Percentiles rank a stretch among this genome's conserved stretches.
These are phyloP conservation scores for Passer montanus DNA, from an alignment of 2,113 vertebrate species.

Conservation along the genomic window DNA sequence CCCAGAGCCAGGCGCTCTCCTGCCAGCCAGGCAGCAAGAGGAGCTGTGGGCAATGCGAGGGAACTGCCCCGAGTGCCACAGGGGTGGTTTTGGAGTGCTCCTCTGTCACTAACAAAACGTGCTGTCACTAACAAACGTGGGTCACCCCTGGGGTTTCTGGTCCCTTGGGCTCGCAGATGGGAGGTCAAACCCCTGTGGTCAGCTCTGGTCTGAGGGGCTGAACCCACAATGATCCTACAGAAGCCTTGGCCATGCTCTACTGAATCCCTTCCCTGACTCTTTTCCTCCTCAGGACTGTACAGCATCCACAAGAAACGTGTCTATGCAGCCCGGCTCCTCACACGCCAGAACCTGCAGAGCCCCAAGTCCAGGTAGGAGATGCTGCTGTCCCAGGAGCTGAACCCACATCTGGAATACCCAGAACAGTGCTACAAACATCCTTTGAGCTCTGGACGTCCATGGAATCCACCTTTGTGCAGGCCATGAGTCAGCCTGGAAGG, in stretches of 20 bases:
- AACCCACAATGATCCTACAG: not conserved
- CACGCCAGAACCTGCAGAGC: constrained; percentile 92
- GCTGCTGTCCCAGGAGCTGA: not conserved
- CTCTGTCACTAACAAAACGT: accelerated
- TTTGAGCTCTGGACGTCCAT: accelerated
- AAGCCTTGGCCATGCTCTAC: not conserved
- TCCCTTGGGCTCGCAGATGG: accelerated
- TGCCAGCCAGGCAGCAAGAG: not conserved
- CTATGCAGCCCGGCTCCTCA: constrained; percentile 86
- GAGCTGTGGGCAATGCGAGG: not conserved
- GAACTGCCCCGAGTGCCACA: accelerated
- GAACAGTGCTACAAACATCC: not conserved
- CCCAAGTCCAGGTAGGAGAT: constrained; percentile 88
- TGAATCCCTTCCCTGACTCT: not conserved
- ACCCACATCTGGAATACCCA: accelerated
- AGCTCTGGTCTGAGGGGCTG: not conserved
- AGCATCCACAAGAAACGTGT: constrained; percentile 92
- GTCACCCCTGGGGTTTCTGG: not conserved
- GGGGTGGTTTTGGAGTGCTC: accelerated
- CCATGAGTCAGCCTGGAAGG: not conserved
- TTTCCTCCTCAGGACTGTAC: constrained; percentile 80
- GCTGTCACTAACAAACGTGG: too few species aligned
- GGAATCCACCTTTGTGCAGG: not conserved
- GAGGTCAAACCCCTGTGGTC: not conserved
- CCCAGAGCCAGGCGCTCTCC: not conserved